These are phyloP conservation scores for Dynastes tityus DNA, from an alignment of 2,888 invertebrate genomes.

Conservation along the genomic window DNA sequence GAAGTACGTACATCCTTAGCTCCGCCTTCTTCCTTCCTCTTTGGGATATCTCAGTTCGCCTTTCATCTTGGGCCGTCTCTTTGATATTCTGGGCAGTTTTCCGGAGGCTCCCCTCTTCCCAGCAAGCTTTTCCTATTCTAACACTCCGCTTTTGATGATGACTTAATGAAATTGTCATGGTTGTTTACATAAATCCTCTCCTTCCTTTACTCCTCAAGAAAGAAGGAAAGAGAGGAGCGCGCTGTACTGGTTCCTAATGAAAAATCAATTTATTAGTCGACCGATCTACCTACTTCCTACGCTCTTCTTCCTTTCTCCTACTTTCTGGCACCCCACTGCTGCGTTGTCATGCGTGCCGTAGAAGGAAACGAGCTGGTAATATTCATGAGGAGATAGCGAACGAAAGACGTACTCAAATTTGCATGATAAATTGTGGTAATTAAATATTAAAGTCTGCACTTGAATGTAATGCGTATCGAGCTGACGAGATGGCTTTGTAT, in stretches of 20 bases:
- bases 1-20: constrained; percentile 1
- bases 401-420: constrained; percentile 18
- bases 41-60: neutral
- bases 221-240: neutral
- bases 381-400: neutral
- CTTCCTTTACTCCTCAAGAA: neutral
- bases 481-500: too few relatives aligned
- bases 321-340: neutral
- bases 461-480: neutral
- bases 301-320: too few relatives aligned
- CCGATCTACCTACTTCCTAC: neutral
- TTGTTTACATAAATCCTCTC: constrained; percentile 38
- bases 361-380: neutral
- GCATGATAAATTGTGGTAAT: constrained; percentile 34
- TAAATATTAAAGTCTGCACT: constrained; percentile 24
- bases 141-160: constrained; percentile 14
- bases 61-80: neutral
- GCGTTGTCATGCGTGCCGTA: constrained; percentile 4
- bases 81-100: neutral
- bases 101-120: neutral
- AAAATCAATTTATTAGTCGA: constrained; percentile 29
- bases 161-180: constrained; percentile 42
- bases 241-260: constrained; percentile 19
- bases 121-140: neutral
- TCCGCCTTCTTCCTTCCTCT: neutral